Evolutionary conservation across 2,113 vertebrate species (phyloP), one percentile per base, ranked within the genome.

Genomic region (Chlorodrepanis virens): DNA sequence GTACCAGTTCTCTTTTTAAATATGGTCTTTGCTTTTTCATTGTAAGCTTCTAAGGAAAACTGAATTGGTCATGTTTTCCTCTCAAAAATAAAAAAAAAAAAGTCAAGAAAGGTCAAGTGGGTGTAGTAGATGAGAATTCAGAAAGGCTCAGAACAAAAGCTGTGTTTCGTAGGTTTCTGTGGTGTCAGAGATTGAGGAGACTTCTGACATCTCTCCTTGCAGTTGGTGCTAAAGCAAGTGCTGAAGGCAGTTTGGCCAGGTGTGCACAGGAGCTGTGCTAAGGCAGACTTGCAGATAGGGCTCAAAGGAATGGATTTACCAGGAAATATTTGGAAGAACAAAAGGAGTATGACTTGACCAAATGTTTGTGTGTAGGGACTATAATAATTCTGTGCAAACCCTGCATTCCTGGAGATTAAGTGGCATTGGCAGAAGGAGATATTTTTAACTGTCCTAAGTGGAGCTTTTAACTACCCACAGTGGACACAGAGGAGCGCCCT

Each of bases 221-320:
- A 22, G 49, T 0, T 27, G 20, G 35, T 0, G 4, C 59, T 49
- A 8, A 18, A 16, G 53, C 2, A 33, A 77, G 6, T 14, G 40
- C 29, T 44, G 1, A 44, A 28, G 40, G 60, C 42, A 15, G 28
- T 24, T 60, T 42, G 65, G 50, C 37, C 39, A 24, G 31, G 2
- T 59, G 56, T 53, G 76, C 15, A 2, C 53, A 68, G 65, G 39
- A 79, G 29, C 72, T 42, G 28, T 68, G 76, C 57, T 72, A 7
- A 39, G 33, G 17, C 49, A 68, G 31, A 31, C 31, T 20, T 15
- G 22, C 35, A 59, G 63, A 52, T 29, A 39, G 52, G 27, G 29
- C 23, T 71, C 0, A 0, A 74, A 68, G 39, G 47, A 65, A 56
- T 47, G 74, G 5, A 70, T 82, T 87, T 82, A 21, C 25, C 13